Percentiles rank a stretch among this genome's conserved stretches.
phyloP scores from a whole-genome alignment of 1,140 invertebrate genomes.

The Caenorhabditis brenneri region DNA sequence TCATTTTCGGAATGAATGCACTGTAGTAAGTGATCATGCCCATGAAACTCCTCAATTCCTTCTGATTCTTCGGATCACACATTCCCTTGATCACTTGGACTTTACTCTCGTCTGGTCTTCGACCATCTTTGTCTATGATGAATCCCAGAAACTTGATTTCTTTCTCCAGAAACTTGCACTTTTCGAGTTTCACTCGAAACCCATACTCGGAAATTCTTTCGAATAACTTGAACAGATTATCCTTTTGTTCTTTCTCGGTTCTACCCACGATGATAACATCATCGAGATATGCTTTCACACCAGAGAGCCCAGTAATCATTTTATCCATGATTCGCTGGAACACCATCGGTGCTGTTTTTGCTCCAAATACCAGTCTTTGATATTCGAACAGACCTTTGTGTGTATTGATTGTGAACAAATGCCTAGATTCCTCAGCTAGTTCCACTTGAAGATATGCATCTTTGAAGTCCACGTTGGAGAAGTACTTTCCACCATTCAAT shows the following conservation, averaged over 20 bases:
- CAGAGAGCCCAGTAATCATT: no score
- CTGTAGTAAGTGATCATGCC: constrained; percentile 62
- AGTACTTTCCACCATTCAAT: constrained; percentile 60
- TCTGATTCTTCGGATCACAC: constrained; percentile 55
- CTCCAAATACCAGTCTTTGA: constrained; percentile 72
- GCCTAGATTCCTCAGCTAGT: constrained; percentile 61
- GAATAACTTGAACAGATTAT: constrained; percentile 43
- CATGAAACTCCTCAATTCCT: constrained; percentile 58
- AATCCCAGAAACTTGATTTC: no score
- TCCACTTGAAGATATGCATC: constrained; percentile 60
- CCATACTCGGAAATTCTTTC: constrained; percentile 38
- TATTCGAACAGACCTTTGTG: constrained; percentile 58
- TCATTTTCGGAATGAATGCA: constrained; percentile 53
- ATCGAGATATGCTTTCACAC: constrained; percentile 57
- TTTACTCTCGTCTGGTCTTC: constrained; percentile 57
- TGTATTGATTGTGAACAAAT: constrained; percentile 52
- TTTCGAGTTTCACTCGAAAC: constrained; percentile 51
- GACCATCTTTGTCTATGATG: constrained; percentile 55
- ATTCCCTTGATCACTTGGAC: constrained; percentile 56
- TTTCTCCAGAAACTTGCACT: constrained; percentile 59
- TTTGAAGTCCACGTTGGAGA: constrained; percentile 64
- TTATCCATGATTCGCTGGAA: no score
- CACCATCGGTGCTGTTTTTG: constrained; percentile 73
- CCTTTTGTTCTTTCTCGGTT: constrained; percentile 36
- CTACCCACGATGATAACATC: constrained; percentile 48